A percentile compares a stretch with the other conserved stretches of the same genome.
Evolutionary conservation across 2,113 vertebrate genomes (phyloP).

Genomic region (Xenopus borealis): DNA sequence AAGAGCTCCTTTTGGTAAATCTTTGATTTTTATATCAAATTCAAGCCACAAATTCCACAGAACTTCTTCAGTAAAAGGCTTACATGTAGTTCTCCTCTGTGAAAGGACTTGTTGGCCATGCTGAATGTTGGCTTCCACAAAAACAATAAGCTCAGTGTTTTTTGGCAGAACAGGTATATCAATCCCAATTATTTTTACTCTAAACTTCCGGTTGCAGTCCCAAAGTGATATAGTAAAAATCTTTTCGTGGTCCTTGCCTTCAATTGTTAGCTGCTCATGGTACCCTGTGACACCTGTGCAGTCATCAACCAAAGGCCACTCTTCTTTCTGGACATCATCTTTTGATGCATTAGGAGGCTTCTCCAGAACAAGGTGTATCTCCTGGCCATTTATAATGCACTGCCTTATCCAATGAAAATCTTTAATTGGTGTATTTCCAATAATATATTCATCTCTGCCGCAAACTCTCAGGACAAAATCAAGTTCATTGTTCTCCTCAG

Average conservation of each 20-base stretch:
- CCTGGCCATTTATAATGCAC: constrained; percentile 89
- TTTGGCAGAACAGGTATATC: constrained; percentile 88
- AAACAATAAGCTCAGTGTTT: constrained; percentile 83
- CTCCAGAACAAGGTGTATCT: constrained; percentile 91
- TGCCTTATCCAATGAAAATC: constrained; percentile 94
- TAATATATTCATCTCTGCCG: constrained; percentile 92
- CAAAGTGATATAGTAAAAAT: constrained; percentile 97
- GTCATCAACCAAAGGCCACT: constrained; percentile 95
- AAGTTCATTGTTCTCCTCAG: constrained; percentile 74
- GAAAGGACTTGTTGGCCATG: constrained; percentile 92
- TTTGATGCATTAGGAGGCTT: constrained; percentile 72
- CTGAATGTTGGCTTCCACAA: constrained; percentile 93
- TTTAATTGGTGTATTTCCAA: constrained; percentile 81
- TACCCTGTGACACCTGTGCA: constrained; percentile 93
- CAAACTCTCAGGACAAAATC: constrained; percentile 93
- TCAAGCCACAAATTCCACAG: constrained; percentile 96
- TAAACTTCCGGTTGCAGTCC: constrained; percentile 94
- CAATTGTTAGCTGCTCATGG: constrained; percentile 92
- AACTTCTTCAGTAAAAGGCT: constrained; percentile 90
- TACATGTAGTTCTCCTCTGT: constrained; percentile 82
- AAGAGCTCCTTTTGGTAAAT: constrained; percentile 88
- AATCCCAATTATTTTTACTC: constrained; percentile 90
- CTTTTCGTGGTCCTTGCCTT: constrained; percentile 90
- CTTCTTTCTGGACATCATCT: constrained; percentile 87
- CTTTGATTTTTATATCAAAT: constrained; percentile 91